Evolutionary conservation across 2,113 vertebrate genomes (phyloP).

Genomic region (Craseonycteris thonglongyai): DNA sequence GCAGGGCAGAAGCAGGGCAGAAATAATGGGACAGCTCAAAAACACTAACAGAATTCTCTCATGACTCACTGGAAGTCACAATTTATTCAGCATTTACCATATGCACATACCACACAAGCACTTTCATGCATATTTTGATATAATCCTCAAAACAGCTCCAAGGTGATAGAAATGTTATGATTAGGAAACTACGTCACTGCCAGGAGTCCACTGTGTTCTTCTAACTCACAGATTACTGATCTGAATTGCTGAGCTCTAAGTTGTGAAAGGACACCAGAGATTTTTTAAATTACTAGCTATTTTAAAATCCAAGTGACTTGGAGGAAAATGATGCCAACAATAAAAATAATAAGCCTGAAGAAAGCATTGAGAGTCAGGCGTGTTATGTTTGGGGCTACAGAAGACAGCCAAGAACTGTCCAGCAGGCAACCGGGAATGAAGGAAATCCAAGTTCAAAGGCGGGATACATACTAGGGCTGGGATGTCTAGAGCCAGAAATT

Average conservation of each 20-base stretch:
- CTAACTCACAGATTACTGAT: neutral
- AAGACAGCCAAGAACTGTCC: neutral
- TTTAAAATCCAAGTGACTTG: neutral
- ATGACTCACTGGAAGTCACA: neutral
- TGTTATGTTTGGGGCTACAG: neutral
- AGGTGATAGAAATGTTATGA: neutral
- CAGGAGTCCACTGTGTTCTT: neutral
- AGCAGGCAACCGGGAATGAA: neutral
- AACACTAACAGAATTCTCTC: neutral
- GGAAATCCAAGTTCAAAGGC: neutral
- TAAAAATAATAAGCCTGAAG: neutral
- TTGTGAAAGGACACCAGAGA: neutral
- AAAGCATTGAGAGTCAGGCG: neutral
- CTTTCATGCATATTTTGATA: neutral
- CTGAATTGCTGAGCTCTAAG: neutral
- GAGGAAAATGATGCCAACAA: neutral
- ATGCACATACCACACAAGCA: neutral
- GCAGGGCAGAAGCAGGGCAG: neutral
- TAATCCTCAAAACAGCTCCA: neutral
- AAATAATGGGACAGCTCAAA: neutral
- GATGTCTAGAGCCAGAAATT: neutral
- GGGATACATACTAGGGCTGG: neutral
- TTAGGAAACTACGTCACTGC: neutral
- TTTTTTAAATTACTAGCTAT: neutral
- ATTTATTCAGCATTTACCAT: neutral